Evolutionary conservation across 2,797 vertebrate genomes (phyloP), one percentile per base, ranked within the genome.

Genomic region (Passerculus sandwichensis): DNA sequence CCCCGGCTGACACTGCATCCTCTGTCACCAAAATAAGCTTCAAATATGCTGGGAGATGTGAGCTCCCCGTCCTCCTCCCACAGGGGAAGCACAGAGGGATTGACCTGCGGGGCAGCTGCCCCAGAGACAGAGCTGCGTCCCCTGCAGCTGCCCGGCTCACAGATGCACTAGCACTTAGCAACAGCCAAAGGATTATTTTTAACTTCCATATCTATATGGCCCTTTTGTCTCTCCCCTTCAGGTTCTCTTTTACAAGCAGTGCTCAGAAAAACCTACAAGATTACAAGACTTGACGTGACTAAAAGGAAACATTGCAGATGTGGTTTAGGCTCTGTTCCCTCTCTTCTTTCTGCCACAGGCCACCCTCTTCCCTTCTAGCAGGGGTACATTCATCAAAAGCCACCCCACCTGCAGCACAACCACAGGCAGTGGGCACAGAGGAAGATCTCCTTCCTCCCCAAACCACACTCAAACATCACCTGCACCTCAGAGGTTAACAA

Each of bases 241-340:
- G 53, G 71, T 91, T 64, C 59, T 65, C 20, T 84, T 89, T 74
- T 47, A 91, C 38, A 65, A 16, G n/a, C 20, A 71, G 30, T 51
- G 32, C 64, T 80, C 38, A 65, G 57, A 90, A 88, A 91, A 85
- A 5, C 17, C 30, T 50, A 26, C 56, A 66, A 66, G 44, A 88
- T 30, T 81, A 73, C 22, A 74, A 42, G 77, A 73, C 15, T 72
- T 92, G 93, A 92, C 2, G 15, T 40, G 45, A 89, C 26, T 87
- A 40, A 80, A 89, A 95, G 69, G 47, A 91, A 93, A 47, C 25
- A 59, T 2, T 56, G 73, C 54, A 86, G 74, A 81, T 85, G 93
- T 78, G 70, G 74, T 86, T 95, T 78, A 76, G 66, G 59, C 59
- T 93, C 72, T 5, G 22, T 85, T 96, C 78, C n/a, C 42, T 36